Conservation (phyloP, 2,797 vertebrate species). For the Hapalemur alaotrensis region DNA sequence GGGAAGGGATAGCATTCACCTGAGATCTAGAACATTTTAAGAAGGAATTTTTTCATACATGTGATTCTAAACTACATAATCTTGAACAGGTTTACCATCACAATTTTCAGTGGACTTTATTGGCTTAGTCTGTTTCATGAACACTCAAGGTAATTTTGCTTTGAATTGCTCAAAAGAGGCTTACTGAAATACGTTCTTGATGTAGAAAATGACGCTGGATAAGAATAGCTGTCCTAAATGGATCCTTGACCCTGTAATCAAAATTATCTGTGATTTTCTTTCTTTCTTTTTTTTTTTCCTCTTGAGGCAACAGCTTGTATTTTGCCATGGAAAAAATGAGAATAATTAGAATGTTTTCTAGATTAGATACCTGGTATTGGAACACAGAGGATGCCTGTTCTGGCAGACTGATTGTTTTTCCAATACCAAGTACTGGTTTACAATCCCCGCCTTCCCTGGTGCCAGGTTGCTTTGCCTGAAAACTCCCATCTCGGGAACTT, state of each 20-base stretch:
- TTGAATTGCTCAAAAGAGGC: conserved; percentile 12
- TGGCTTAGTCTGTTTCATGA: neutral
- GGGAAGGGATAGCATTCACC: neutral
- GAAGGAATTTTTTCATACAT: neutral
- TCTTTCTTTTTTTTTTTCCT: neutral
- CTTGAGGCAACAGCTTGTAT: conserved; percentile 25
- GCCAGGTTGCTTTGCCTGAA: neutral
- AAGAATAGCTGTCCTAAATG: neutral
- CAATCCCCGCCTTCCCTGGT: neutral
- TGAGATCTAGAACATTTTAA: neutral
- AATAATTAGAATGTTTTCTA: conserved; percentile 67
- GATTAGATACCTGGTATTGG: conserved; percentile 45
- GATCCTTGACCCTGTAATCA: conserved; percentile 18
- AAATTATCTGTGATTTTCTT: conserved; percentile 39
- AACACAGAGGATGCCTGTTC: conserved; percentile 48
- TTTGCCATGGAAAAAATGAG: conserved; percentile 71
- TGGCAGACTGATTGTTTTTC: conserved; percentile 61
- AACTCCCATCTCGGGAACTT: neutral
- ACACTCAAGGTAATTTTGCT: conserved; percentile 1
- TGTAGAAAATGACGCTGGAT: neutral
- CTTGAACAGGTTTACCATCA: neutral
- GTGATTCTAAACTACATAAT: neutral
- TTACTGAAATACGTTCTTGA: conserved; percentile 31
- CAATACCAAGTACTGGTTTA: conserved; percentile 43
- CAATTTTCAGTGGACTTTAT: conserved; percentile 18